Base-by-base conservation (phyloP, 2,797 vertebrate genomes). In the Geotrypetes seraphini region DNA sequence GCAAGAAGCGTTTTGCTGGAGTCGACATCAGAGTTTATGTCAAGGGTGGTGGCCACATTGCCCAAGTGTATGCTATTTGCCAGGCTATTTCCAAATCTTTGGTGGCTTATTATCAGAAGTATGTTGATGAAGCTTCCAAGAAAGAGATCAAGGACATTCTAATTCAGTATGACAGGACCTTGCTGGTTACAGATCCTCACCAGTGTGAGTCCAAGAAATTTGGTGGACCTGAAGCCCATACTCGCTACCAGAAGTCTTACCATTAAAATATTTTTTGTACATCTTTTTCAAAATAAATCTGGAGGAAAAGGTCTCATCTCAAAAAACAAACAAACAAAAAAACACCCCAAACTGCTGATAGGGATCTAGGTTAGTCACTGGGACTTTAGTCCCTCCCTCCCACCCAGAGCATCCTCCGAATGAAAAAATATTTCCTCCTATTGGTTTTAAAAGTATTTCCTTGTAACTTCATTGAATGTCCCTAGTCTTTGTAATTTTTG, bases 111-210 rank as follows among this genome's bases (percentile, higher is more conserved):
- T n/a, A n/a, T n/a, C n/a, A n/a, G n/a, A n/a, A n/a, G n/a, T n/a
- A 97, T 71, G 96, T 99, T 44, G 96, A 99, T 43, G 96, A 99
- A 62, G 90, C 94, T 50, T 99, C 96, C 40, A 98, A 99, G 81
- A 99, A 99, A 61, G 96, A 99, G 66, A 97, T 99, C 71, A 99
- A 97, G 73, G 96, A 99, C 66, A 99, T 97, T 71, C 86, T 99
- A 51, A 97, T 97, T 77, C 94, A 99, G 63, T 99, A 99, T 5
- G 96, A 99, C 54, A 83, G 94, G 72, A 98, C 96, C 60, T 83
- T 98, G 59, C 72, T 99, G 57, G 96, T 99, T 7, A 96, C 96
- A 11, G 94, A 99, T 57, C 96, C 96, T 29, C 91, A 93, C 42
- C 94, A 92, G 64, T 98, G 94, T 25, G 94, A 99, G 72, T 93